A percentile compares a stretch with the other conserved stretches of the same genome.
Evolutionary conservation across 2,888 invertebrate species (phyloP).

Genomic region (Ennomos quercinarius): DNA sequence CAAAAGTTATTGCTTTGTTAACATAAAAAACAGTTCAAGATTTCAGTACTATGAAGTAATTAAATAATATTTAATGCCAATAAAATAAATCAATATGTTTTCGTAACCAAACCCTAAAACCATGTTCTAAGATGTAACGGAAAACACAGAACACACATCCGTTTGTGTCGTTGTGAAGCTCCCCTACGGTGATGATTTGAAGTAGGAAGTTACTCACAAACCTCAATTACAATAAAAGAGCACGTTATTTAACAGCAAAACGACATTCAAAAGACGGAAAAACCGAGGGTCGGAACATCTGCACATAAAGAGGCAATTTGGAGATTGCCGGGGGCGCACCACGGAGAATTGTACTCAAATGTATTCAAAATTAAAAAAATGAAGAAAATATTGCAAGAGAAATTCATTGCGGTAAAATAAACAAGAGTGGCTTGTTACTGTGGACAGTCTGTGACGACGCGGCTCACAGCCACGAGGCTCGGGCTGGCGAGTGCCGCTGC

Average conservation of each 20-base stretch:
- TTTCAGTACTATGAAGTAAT: no score
- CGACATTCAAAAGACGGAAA: slow-evolving; percentile 85
- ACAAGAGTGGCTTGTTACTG: slow-evolving; percentile 77
- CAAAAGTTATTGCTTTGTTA: no score
- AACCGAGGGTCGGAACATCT: slow-evolving; percentile 84
- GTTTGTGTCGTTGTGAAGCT: no score
- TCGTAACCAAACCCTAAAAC: no score
- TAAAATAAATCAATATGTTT: no score
- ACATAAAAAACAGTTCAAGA: no score
- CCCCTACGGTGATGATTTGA: slow-evolving; percentile 39
- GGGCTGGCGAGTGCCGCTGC: slow-evolving; percentile 32
- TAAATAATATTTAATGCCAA: no score
- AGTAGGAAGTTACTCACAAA: slow-evolving; percentile 66
- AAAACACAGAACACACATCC: no score
- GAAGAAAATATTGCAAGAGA: slow-evolving; percentile 77
- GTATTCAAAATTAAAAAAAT: slow-evolving; percentile 84
- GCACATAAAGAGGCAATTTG: slow-evolving; percentile 86
- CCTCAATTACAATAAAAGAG: slow-evolving; percentile 80
- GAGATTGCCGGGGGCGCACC: slow-evolving; percentile 83
- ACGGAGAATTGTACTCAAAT: slow-evolving; percentile 82
- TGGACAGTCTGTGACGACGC: slow-evolving; percentile 46
- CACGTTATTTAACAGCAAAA: slow-evolving; percentile 84
- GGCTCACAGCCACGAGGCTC: slow-evolving; percentile 30
- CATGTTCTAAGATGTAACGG: no score
- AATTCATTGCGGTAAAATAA: slow-evolving; percentile 84